Evolutionary conservation across 2,797 vertebrate genomes (phyloP).

Genomic region (Diplodus puntazzo): DNA sequence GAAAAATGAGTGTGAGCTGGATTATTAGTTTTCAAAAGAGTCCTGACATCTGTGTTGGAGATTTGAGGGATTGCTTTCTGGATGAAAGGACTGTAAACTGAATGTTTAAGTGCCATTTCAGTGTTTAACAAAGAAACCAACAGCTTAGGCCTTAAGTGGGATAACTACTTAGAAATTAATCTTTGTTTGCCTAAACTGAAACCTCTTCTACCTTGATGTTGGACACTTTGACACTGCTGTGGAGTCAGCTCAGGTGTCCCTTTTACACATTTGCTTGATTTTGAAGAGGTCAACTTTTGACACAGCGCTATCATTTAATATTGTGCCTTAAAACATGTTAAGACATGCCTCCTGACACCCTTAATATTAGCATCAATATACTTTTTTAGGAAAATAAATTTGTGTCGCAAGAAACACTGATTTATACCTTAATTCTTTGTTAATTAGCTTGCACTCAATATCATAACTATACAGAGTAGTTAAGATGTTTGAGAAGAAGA

Average conservation of each 20-base stretch:
- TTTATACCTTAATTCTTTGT: conserved; percentile 1
- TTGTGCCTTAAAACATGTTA: neutral
- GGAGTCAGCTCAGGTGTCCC: neutral
- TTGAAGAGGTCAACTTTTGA: neutral
- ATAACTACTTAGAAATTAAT: conserved; percentile 30
- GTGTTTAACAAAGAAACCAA: conserved; percentile 23
- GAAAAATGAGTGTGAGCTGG: conserved; percentile 10
- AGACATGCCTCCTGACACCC: neutral
- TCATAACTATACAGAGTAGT: neutral
- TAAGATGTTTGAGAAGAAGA: conserved; percentile 5
- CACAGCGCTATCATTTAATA: neutral
- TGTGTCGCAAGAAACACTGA: neutral
- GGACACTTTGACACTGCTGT: neutral
- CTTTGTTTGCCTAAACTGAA: conserved; percentile 22
- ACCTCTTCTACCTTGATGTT: neutral
- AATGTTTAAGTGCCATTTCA: conserved; percentile 14
- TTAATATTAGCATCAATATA: neutral
- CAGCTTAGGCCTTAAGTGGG: conserved; percentile 24
- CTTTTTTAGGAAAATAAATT: neutral
- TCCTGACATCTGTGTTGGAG: conserved; percentile 3
- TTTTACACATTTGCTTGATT: conserved; percentile 3
- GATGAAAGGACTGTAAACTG: conserved; percentile 27
- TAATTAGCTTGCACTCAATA: neutral
- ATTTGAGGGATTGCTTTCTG: conserved; percentile 24
- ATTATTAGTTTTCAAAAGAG: conserved; percentile 25